A percentile compares a stretch with the other conserved stretches of the same genome.
These are phyloP conservation scores for Agonopterix alstromeriana DNA, from an alignment of 2,888 invertebrate species.

Conservation along the genomic window DNA sequence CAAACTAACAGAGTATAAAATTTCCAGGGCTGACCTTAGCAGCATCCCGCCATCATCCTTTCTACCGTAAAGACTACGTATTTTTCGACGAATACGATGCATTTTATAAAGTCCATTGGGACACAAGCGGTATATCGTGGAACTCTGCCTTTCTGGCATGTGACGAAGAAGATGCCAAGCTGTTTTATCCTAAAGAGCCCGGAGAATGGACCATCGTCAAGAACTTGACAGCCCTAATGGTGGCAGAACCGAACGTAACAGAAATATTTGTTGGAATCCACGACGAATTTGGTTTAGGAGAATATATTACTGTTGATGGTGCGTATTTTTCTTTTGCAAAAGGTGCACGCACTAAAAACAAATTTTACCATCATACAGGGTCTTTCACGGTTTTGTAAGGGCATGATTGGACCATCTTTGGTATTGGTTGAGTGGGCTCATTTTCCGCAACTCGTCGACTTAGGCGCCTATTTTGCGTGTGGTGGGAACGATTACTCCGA, in stretches of 20 bases:
- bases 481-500: too few species aligned
- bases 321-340: too few species aligned
- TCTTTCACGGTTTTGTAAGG: too few species aligned
- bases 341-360: too few species aligned
- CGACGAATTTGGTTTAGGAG: slow-evolving; percentile 29
- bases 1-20: too few species aligned
- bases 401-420: too few species aligned
- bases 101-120: slow-evolving; percentile 38
- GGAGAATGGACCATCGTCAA: slow-evolving; percentile 32
- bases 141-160: slow-evolving; percentile 27
- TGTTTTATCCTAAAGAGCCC: slow-evolving; percentile 30
- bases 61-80: slow-evolving; percentile 36
- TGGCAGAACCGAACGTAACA: slow-evolving; percentile 17
- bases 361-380: too few species aligned
- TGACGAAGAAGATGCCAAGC: slow-evolving; percentile 31
- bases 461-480: too few species aligned
- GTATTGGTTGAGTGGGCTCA: too few species aligned
- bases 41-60: slow-evolving; percentile 7
- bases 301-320: slow-evolving; percentile 43
- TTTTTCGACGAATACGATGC: slow-evolving; percentile 32
- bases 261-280: slow-evolving; percentile 35
- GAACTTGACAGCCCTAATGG: slow-evolving; percentile 18
- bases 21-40: neutral
- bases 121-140: slow-evolving; percentile 20
- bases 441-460: too few species aligned